Base-by-base conservation (phyloP, 1,140 invertebrate genomes). In the Saccostrea echinata region DNA sequence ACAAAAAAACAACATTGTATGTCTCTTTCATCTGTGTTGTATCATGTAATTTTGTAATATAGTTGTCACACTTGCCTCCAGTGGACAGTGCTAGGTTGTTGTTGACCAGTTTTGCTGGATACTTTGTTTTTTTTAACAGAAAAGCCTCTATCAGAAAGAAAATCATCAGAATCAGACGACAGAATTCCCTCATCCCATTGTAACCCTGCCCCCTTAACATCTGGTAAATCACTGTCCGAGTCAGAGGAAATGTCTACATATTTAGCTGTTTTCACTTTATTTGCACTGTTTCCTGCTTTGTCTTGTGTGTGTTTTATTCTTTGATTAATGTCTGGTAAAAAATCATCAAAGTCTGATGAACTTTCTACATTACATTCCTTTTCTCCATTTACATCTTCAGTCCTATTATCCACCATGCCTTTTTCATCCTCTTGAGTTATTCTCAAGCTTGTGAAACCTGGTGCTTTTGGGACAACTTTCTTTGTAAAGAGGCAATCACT, bases 161-260 rank as follows among this genome's bases (percentile, higher is more conserved):
- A 76, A 27, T 76, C 68, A 33, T 76, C 68, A 3, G 68, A 76
- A 30, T 85, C 84, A 30, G 43, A 76, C 51, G 64, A 76, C 2
- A 85, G 12, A 11, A 53, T 30, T 24, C 61, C 84, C 18, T 76
- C 64, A 76, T 30, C 24, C 68, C 68, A 30, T 11, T 76, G 27
- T 76, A 3, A 24, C 8, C 68, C 68, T 3, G 24, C 16, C 12
- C 16, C 27, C 27, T 71, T 8, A 27, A 27, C 12, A 27, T 33
- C 24, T 33, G 2, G 27, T 76, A 12, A 24, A 76, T 76, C 68
- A 30, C 12, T 33, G 16, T 76, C 68, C 9, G 24, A 30, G 27
- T 76, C 68, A 3, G 68, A 76, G 30, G 68, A 76, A 33, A 76
- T 16, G 13, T 30, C 68, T 12, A 18, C 24, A 76, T 30, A 76